These are phyloP conservation scores for Masticophis lateralis DNA, from an alignment of 2,797 vertebrate species.

Conservation along the genomic window DNA sequence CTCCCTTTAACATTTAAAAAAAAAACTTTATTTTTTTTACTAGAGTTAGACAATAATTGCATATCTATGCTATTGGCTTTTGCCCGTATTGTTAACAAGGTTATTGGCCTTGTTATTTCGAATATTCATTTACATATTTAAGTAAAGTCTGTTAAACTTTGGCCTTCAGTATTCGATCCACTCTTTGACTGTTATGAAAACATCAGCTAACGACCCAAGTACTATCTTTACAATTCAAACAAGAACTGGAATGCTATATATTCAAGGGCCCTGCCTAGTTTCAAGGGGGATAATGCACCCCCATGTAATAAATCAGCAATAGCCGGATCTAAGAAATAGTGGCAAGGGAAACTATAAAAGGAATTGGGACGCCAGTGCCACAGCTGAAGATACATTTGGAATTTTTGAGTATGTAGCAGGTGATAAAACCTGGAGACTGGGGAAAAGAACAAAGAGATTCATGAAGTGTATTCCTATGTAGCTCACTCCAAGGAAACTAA, in stretches of 20 bases:
- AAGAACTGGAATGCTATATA: neutral
- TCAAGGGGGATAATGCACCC: neutral
- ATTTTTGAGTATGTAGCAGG: neutral
- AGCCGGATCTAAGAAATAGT: neutral
- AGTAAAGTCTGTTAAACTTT: neutral
- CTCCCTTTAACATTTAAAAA: neutral
- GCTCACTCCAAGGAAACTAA: constrained; percentile 8
- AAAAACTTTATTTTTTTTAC: neutral
- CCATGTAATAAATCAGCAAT: neutral
- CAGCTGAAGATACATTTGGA: constrained; percentile 11
- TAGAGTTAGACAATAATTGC: neutral
- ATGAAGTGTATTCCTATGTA: neutral
- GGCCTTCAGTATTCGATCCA: neutral
- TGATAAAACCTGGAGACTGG: constrained; percentile 16
- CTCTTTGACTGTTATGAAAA: neutral
- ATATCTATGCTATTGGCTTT: neutral
- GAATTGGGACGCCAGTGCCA: neutral
- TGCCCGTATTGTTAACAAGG: neutral
- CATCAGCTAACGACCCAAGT: neutral
- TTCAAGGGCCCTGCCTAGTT: neutral
- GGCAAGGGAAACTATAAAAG: neutral
- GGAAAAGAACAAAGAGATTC: neutral
- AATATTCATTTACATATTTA: neutral
- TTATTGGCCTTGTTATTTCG: neutral
- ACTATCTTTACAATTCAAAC: neutral